These are phyloP conservation scores for Eulacestoma nigropectus DNA, from an alignment of 2,113 vertebrate genomes.

Conservation along the genomic window DNA sequence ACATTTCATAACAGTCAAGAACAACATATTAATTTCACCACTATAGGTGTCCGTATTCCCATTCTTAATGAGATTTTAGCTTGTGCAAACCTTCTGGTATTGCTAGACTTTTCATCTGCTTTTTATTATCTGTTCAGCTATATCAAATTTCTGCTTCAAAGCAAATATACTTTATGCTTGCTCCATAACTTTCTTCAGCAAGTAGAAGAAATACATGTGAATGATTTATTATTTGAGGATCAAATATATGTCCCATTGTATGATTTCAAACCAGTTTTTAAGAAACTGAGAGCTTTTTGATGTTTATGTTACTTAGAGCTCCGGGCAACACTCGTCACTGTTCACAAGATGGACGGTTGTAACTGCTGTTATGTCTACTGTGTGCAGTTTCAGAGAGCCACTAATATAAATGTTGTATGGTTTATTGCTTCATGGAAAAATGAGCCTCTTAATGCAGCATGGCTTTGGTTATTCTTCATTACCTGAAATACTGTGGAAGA, in stretches of 20 bases:
- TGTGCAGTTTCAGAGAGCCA: constrained; percentile 11
- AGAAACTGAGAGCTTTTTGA: constrained; percentile 41
- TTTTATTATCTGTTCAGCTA: background rate
- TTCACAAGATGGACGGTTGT: constrained; percentile 32
- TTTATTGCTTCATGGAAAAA: constrained; percentile 66
- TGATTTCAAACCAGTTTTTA: constrained; percentile 27
- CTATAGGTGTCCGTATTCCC: background rate
- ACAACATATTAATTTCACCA: background rate
- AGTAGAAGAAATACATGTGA: background rate
- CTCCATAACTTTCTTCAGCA: background rate
- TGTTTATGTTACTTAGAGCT: constrained; percentile 29
- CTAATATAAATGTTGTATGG: constrained; percentile 59
- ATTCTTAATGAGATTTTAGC: background rate
- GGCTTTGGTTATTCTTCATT: constrained; percentile 33
- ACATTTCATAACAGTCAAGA: background rate
- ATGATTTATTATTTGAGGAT: constrained; percentile 16
- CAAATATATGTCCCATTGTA: background rate
- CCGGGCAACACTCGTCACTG: background rate
- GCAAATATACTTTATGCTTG: background rate
- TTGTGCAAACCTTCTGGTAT: background rate
- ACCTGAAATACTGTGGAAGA: constrained; percentile 16
- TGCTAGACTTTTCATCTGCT: background rate
- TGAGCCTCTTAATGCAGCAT: constrained; percentile 7
- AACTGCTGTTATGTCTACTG: constrained; percentile 26
- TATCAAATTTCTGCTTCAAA: background rate